phyloP scores from a whole-genome alignment of 1,140 invertebrate genomes.

The Akabosia matsudoensis region DNA sequence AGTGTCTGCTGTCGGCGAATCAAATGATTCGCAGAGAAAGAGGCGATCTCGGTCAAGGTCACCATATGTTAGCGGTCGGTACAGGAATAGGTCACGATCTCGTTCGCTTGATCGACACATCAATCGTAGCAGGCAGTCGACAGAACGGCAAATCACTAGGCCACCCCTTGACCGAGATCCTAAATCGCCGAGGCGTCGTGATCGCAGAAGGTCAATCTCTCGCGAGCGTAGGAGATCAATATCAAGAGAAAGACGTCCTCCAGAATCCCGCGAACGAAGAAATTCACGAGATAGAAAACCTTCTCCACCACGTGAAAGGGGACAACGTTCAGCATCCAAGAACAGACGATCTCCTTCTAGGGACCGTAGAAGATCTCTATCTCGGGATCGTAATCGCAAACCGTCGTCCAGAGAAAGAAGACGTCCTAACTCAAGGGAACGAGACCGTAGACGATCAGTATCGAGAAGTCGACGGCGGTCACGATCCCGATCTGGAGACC shows the following conservation, averaged over 20 bases:
- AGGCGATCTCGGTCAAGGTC: conserved; percentile 3
- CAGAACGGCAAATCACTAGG: not conserved
- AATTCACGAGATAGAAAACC: not conserved
- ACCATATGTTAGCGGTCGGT: conserved; percentile 2
- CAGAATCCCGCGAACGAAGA: not conserved
- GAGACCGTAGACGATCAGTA: not conserved
- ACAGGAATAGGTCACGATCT: not conserved
- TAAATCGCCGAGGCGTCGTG: not conserved
- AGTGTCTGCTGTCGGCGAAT: not conserved
- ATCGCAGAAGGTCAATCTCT: conserved; percentile 11
- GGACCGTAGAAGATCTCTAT: not conserved
- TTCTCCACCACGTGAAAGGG: not conserved
- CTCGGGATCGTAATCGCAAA: conserved; percentile 16
- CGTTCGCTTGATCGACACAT: conserved; percentile 14
- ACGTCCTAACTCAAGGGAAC: conserved; percentile 4
- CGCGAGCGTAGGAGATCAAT: conserved; percentile 17
- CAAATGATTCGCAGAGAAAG: not conserved
- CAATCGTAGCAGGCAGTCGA: conserved; percentile 14
- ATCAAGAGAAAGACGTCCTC: not conserved
- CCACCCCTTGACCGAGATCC: not conserved
- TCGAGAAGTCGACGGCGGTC: not conserved
- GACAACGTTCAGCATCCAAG: not conserved
- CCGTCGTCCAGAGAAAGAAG: conserved; percentile 22
- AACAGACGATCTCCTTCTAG: not conserved
- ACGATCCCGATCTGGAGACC: not conserved